Evolutionary conservation across 2,888 invertebrate species (phyloP).

Genomic region (Philonicus albiceps): DNA sequence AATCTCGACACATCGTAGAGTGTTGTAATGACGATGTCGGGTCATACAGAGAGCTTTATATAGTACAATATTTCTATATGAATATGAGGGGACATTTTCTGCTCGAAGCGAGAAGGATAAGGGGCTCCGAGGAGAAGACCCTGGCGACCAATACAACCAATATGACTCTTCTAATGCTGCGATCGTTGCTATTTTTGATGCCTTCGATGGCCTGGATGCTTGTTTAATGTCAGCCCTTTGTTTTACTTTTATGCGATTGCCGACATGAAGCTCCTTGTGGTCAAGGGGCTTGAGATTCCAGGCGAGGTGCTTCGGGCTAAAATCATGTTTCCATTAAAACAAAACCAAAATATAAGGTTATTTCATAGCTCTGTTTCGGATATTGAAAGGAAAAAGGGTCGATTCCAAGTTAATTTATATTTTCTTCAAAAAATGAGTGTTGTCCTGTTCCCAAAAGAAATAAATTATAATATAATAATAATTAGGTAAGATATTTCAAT

Average conservation of each 20-base stretch:
- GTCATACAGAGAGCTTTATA: neutral
- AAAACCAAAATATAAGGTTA: neutral
- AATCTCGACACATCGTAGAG: constrained; percentile 5
- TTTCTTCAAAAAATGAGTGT: neutral
- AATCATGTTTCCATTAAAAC: neutral
- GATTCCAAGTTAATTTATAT: neutral
- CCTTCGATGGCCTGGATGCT: neutral
- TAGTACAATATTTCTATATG: neutral
- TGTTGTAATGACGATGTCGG: neutral
- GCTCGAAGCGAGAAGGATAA: neutral
- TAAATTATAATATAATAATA: neutral
- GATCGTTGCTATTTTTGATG: neutral
- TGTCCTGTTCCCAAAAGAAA: neutral
- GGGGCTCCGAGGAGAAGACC: neutral
- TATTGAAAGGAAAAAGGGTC: neutral
- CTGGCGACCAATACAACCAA: neutral
- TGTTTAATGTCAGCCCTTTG: neutral
- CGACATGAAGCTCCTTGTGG: neutral
- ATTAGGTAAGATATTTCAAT: neutral
- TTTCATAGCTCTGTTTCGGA: neutral
- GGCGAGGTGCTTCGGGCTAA: neutral
- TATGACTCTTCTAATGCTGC: neutral
- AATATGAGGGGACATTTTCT: neutral
- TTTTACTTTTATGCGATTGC: neutral
- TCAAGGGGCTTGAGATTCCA: neutral